phyloP scores from a whole-genome alignment of 2,797 vertebrate genomes.

The Hyperoplus lanceolatus region DNA sequence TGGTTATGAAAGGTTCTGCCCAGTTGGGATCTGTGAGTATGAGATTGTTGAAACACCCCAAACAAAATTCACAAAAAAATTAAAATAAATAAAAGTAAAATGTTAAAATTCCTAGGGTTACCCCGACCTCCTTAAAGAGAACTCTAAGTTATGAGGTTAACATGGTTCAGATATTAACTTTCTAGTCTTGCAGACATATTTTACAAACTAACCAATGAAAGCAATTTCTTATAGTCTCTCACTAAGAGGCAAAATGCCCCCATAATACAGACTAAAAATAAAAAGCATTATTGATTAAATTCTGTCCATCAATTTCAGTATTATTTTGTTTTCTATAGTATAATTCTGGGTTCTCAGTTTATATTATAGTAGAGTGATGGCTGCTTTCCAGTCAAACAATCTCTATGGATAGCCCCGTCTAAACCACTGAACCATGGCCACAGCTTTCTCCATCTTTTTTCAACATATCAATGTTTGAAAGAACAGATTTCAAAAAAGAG shows the following conservation, averaged over 20 bases:
- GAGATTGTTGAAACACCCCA: slow-evolving; percentile 71
- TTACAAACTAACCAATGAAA: slow-evolving; percentile 54
- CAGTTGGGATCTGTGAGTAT: slow-evolving; percentile 67
- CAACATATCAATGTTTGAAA: slow-evolving; percentile 56
- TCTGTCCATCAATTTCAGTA: slow-evolving; percentile 61
- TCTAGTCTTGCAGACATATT: slow-evolving; percentile 24
- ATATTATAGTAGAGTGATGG: slow-evolving; percentile 78
- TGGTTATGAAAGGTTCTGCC: slow-evolving; percentile 64
- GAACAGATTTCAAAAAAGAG: slow-evolving; percentile 46
- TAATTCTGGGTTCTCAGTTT: slow-evolving; percentile 77
- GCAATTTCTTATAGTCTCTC: slow-evolving; percentile 42
- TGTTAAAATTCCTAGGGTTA: slow-evolving; percentile 74
- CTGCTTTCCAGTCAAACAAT: slow-evolving; percentile 79
- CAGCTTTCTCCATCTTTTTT: slow-evolving; percentile 61
- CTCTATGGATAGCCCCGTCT: slow-evolving; percentile 69
- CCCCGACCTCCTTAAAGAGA: slow-evolving; percentile 38
- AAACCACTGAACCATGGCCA: slow-evolving; percentile 70
- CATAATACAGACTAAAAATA: slow-evolving; percentile 63
- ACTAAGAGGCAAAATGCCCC: slow-evolving; percentile 48
- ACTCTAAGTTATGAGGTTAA: slow-evolving; percentile 33
- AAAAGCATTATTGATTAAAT: slow-evolving; percentile 72
- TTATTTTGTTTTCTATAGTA: slow-evolving; percentile 65
- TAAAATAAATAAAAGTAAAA: slow-evolving; percentile 18
- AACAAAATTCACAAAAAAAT: slow-evolving; percentile 56
- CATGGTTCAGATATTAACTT: slow-evolving; percentile 37